Base-by-base conservation (phyloP, 2,888 invertebrate species). In the Sesamia inferens region DNA sequence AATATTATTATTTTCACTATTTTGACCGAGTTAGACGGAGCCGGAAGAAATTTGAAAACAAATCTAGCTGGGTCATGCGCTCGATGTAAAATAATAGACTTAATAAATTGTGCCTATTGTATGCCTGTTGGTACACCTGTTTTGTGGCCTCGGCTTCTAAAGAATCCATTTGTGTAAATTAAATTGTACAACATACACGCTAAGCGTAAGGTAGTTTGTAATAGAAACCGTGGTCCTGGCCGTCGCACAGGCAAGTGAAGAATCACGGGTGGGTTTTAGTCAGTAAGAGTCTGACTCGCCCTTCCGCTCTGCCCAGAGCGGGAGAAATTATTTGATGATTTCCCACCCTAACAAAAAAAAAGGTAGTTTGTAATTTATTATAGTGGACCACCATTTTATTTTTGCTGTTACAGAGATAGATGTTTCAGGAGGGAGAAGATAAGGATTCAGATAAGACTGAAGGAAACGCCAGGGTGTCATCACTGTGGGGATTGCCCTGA, bases 1-100 rank as follows among this genome's bases (percentile, higher is more conserved):
- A 85, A 78, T 79, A 79, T 78, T 79, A 81, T 81, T 80, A 81
- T 84, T 79, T 83, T 80, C 78, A 68, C 74, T 82, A 57, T 65
- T 71, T 71, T 80, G 82, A 86, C 87, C 82, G 80, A 87, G 87
- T 88, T 87, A 88, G 87, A 83, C 81, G 81, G 72, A 80, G 79
- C 80, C 81, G 85, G 86, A 86, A 85, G 85, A 68, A 74, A 79
- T 84, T 84, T 78, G 74, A 73, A 31, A 74, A 73, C 76, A 80
- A 85, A 86, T 86, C 86, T 76, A 58, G 54, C 68, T 63, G 72
- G 73, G 82, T 78, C 81, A 86, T 84, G 84, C 73, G 48, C 69
- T 68, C 48, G 24, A 55, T 71, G 70, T 79, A 55, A 51, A 83
- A 71, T 81, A 78, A 66, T 59, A 78, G 62, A 73, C 51, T 57